Evolutionary conservation across 2,113 vertebrate species (phyloP), one percentile per base, ranked within the genome.

Genomic region (Aleadryas rufinucha): DNA sequence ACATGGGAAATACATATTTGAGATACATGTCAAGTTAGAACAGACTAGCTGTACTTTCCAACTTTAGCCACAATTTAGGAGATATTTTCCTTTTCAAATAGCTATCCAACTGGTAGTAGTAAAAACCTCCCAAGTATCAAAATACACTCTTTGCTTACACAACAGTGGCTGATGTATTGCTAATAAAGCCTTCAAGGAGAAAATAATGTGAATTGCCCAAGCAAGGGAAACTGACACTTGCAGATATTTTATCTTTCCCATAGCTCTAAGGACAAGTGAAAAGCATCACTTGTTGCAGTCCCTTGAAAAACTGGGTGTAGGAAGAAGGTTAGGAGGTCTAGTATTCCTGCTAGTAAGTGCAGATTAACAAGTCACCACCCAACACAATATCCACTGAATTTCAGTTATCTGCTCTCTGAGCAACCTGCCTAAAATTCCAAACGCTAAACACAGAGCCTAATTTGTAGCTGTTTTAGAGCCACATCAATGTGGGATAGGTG

Each of bases 151-250:
- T 75, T 53, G 49, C 69, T 71, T 75, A 79, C 33, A 74, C 57
- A 91, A 57, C 60, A 49, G 61, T 16, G 49, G 23, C 78, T 90
- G 76, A 75, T 84, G 42, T 50, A 93, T 77, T 64, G 78, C 66
- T 80, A 91, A 87, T 92, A 94, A 93, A 94, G 69, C 68, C 69
- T 95, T 82, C 87, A 79, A 95, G 88, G 31, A 87, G 71, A 84
- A 91, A 93, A 44, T 59, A 72, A 95, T 24, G 52, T 80, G 74
- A 87, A 82, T 89, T 59, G 50, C 27, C 19, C 7, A 16, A 89
- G 52, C 68, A 75, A 86, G 61, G 41, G 64, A 56, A 90, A 81
- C 66, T 31, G 64, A 63, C 28, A 59, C 56, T 54, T 41, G 30
- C 24, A 76, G 39, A 78, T 44, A 47, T 84, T 91, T 75, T 42